These are phyloP conservation scores for Anguilla megastoma DNA, from an alignment of 2,797 vertebrate genomes.

Conservation along the genomic window DNA sequence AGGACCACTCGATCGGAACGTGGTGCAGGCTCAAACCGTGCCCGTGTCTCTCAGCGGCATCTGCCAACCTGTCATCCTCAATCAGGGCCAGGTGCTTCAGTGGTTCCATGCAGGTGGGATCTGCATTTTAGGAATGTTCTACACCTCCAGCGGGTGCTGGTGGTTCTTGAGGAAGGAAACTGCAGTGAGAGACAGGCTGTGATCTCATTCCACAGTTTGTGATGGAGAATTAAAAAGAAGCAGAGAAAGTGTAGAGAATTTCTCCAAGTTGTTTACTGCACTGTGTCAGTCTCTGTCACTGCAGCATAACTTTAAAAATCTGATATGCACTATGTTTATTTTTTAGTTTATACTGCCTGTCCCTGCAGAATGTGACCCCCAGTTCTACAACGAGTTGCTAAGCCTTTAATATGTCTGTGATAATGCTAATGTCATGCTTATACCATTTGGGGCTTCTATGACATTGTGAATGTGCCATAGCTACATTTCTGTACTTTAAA, in stretches of 20 bases:
- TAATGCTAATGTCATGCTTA: background rate
- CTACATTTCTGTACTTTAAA: no score
- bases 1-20: slow-evolving; percentile 5
- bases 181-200: background rate
- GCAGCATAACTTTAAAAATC: background rate
- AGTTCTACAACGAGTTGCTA: background rate
- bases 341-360: background rate
- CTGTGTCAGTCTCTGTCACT: background rate
- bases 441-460: background rate
- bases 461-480: background rate
- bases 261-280: background rate
- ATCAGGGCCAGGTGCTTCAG: slow-evolving; percentile 34
- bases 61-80: slow-evolving; percentile 42
- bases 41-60: slow-evolving; percentile 41
- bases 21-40: slow-evolving; percentile 1
- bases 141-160: background rate
- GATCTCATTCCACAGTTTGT: background rate
- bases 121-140: background rate
- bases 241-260: no score
- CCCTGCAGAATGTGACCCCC: background rate
- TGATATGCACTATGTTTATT: background rate
- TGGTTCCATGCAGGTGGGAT: slow-evolving; percentile 33
- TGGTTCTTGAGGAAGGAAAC: background rate
- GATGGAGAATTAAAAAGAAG: no score
- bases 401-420: background rate